Evolutionary conservation across 2,888 invertebrate genomes (phyloP), one percentile per base, ranked within the genome.

Genomic region (Agrypnus murinus): DNA sequence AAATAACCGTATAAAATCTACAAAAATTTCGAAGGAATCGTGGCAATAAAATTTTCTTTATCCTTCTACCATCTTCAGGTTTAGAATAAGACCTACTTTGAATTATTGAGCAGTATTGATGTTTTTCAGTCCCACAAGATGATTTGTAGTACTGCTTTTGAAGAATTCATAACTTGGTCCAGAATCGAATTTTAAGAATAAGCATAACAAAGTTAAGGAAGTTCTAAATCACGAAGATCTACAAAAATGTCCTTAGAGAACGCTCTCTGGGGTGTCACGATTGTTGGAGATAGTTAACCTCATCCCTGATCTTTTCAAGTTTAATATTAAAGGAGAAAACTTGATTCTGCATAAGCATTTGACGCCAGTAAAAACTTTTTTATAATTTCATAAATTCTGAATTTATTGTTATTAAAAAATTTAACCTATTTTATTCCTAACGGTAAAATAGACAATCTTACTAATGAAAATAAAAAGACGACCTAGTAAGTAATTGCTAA

Each of bases 161-260:
- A 6, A 25, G 25, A 48, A 48, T 48, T 48, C 48, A 48, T 48
- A 48, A 48, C 48, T 48, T 48, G 10, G 10, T 3, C 17, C 25
- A 10, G 19, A 48, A 48, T 48, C 48, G 48, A 48, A 48, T 48
- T 48, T 48, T 48, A 48, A 48, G 48, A 48, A 48, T 48, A 48
- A 48, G 25, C 48, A 25, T 48, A 48, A 48, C 48, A 48, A 48
- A 48, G 48, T 48, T 48, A 48, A 48, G 48, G 48, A 48, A 48
- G 48, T 48, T 48, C 48, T 48, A 25, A 48, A 48, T 48, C 48
- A 48, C 48, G 25, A 17, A 10, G 17, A 46, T 46, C 46, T 46
- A 14, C 48, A 48, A 19, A 48, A 48, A 15, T 48, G 48, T 48
- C 48, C 48, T 48, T 19, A 15, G 48, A 19, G 25, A 25, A 48